Base-by-base conservation (phyloP, 2,888 invertebrate species). In the Euphydryas editha region DNA sequence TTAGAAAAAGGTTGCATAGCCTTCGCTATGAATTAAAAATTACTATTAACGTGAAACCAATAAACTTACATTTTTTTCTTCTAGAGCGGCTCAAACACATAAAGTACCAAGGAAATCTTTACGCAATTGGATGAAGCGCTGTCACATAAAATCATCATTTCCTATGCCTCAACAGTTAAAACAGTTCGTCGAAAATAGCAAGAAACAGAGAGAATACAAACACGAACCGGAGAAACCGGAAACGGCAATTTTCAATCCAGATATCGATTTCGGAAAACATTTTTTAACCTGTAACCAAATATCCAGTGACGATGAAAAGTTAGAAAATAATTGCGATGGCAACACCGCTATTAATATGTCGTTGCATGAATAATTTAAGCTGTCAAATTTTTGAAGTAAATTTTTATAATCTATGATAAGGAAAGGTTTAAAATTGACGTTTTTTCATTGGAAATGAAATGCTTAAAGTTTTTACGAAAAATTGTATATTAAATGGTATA, bases 71-170 rank as follows among this genome's bases (percentile, higher is more conserved):
- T n/a, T 36, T 17, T 36, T 36, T 30, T 54, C n/a, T n/a, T 54
- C 15, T 84, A 94, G 94, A 73, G 94, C 94, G 65, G 94, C 94
- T 0, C 94, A 94, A 76, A 93, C 94, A 0, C 94, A 94, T 80
- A 93, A 93, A 73, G 94, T 94, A 0, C 94, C 94, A 0, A 84
- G 94, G 18, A 94, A 94, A 64, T 94, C 94, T 0, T 85, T 94
- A 0, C 87, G 94, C 3, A 94, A 94, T 81, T 94, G 94, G 94
- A 94, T 94, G 94, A 94, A 94, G 72, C 84, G 94, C 0, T 94
- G 94, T 78, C 93, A 94, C 81, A 94, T 94, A 15, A 94, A 94
- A 65, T 94, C 94, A 0, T 93, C 93, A 0, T 94, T 93, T 80
- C 94, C 94, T 0, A 94, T 94, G 94, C 94, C 94, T 1, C 93